phyloP scores from a whole-genome alignment of 2,888 invertebrate species.

The Ennomos erosarius region DNA sequence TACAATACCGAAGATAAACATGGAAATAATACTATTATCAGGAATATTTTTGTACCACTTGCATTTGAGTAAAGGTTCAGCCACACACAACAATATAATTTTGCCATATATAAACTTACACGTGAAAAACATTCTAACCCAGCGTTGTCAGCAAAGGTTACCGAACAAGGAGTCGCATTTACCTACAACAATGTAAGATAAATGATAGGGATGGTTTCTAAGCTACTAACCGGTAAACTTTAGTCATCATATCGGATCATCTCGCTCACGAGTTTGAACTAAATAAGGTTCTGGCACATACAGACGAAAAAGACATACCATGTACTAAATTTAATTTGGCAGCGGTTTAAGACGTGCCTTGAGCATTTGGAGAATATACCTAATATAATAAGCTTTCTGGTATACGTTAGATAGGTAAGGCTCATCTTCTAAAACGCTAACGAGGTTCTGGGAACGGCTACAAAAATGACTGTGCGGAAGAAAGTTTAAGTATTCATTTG shows the following conservation, averaged over 20 bases:
- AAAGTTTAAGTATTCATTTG: too few relatives aligned
- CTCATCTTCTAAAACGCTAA: too few relatives aligned
- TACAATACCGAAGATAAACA: too few relatives aligned
- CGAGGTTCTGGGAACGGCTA: too few relatives aligned
- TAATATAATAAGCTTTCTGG: too few relatives aligned
- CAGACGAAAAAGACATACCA: constrained; percentile 6
- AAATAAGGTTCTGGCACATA: constrained; percentile 37
- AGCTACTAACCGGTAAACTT: constrained; percentile 46
- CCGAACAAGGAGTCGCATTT: constrained; percentile 35
- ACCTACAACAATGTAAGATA: constrained; percentile 39
- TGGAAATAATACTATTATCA: too few relatives aligned
- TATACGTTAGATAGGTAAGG: background rate
- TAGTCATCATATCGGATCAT: constrained; percentile 44
- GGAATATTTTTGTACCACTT: too few relatives aligned
- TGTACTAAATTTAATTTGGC: constrained; percentile 1
- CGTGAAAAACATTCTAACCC: constrained; percentile 23
- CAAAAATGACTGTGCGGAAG: too few relatives aligned
- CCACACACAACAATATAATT: too few relatives aligned
- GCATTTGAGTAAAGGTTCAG: too few relatives aligned
- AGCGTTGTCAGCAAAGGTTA: constrained; percentile 32
- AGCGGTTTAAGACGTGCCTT: constrained; percentile 2
- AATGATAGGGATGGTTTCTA: constrained; percentile 38
- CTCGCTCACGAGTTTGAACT: constrained; percentile 42
- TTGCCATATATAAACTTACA: background rate
- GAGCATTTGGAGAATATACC: background rate